Percentiles rank a stretch among this genome's conserved stretches.
phyloP scores from a whole-genome alignment of 2,888 invertebrate species.

The Machimus atricapillus region DNA sequence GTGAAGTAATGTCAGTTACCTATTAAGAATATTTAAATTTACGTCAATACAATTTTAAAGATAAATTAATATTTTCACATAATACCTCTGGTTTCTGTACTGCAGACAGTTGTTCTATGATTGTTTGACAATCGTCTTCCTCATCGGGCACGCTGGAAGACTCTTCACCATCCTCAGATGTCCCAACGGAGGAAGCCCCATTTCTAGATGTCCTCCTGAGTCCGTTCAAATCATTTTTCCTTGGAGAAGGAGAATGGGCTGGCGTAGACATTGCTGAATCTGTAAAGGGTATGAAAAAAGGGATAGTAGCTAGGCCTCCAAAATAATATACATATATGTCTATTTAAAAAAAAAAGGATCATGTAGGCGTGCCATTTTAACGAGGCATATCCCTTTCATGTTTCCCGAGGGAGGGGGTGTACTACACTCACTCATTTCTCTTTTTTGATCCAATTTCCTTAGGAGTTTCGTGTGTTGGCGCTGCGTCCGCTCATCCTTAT shows the following conservation, averaged over 20 bases:
- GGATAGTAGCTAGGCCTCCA: background rate
- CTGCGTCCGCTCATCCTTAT: constrained; percentile 81
- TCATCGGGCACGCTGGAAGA: constrained; percentile 77
- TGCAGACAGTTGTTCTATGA: constrained; percentile 76
- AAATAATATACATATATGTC: background rate
- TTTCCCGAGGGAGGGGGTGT: background rate
- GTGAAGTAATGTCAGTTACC: constrained; percentile 83
- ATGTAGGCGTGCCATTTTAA: background rate
- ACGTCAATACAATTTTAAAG: background rate
- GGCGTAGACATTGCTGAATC: constrained; percentile 65
- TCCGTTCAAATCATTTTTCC: constrained; percentile 71
- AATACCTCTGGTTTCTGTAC: constrained; percentile 76
- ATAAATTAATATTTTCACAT: constrained; percentile 23
- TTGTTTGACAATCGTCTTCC: constrained; percentile 73
- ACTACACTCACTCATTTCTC: constrained; percentile 65
- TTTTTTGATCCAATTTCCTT: constrained; percentile 76
- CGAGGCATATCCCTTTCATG: background rate
- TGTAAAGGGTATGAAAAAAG: constrained; percentile 44
- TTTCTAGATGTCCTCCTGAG: constrained; percentile 62
- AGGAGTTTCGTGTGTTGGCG: constrained; percentile 79
- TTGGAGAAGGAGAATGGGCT: constrained; percentile 69
- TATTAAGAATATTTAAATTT: constrained; percentile 56
- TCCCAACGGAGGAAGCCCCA: constrained; percentile 67
- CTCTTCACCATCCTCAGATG: constrained; percentile 82
- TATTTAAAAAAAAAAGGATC: background rate